Base-by-base conservation (phyloP, 2,113 vertebrate species). In the Isurus oxyrinchus region DNA sequence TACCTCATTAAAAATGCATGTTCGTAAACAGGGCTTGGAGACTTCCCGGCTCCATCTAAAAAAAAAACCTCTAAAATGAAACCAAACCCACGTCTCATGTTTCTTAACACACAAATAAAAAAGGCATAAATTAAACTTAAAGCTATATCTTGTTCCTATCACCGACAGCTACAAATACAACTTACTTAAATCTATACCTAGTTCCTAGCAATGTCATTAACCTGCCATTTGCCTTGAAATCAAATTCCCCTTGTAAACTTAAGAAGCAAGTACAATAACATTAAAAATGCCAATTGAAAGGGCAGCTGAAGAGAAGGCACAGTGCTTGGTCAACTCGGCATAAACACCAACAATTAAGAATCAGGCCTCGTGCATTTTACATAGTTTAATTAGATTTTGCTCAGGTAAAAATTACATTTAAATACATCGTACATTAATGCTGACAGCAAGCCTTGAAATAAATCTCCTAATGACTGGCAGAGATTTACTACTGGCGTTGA, bases 371-470 rank as follows among this genome's bases (percentile, higher is more conserved):
- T 6, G 25, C 31, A 21, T 53, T 72, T 67, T 72, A 72, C 10
- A 35, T 95, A 44, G 59, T n/a, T 94, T 16, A 94, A 63, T 66
- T 63, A 21, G 59, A 40, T 44, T 40, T 63, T 94, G 14, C 59
- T 7, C 3, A 14, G 49, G 67, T 16, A 35, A 95, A 55, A 67
- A 72, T 72, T 63, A 72, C 40, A 72, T 95, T 95, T 95, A 53
- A 95, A 55, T 53, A 76, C 67, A 76, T 72, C 55, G 23, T 95
- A 53, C 94, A 76, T 95, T 95, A 72, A 76, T 55, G 27, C 66
- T 72, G 67, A 72, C 66, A 31, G 66, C 5, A 11, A 95, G 67
- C 94, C 25, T 72, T 72, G 49, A 55, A 95, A 95, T 95, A 95
- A 95, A 76, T 76, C 67, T 35, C 49, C 63, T 27, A 31, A 35